phyloP scores from a whole-genome alignment of 2,888 invertebrate species.

The Eupithecia insigniata region DNA sequence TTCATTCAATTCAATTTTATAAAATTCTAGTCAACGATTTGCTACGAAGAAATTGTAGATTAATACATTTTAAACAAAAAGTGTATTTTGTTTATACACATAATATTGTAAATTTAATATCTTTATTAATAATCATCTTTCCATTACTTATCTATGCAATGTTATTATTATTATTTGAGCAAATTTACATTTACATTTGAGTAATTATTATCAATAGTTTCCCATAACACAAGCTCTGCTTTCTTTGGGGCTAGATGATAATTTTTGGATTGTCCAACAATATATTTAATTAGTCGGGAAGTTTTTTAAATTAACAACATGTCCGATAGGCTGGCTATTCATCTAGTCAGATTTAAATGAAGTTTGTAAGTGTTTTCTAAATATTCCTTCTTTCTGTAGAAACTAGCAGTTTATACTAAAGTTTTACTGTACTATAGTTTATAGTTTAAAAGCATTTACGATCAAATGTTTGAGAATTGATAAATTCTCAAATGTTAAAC shows the following conservation, averaged over 20 bases:
- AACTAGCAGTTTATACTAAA: background rate
- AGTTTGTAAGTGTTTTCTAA: too few relatives aligned
- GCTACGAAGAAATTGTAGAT: background rate
- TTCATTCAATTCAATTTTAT: background rate
- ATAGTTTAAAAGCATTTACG: background rate
- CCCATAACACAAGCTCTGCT: too few relatives aligned
- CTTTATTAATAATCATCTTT: too few relatives aligned
- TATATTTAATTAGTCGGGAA: background rate
- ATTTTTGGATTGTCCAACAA: too few relatives aligned
- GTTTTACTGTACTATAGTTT: background rate
- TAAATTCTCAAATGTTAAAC: slow-evolving; percentile 16
- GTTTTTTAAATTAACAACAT: background rate
- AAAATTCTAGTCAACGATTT: background rate
- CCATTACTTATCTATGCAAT: too few relatives aligned
- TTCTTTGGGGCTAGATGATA: too few relatives aligned
- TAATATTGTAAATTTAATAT: too few relatives aligned
- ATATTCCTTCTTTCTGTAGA: background rate
- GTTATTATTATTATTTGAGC: too few relatives aligned
- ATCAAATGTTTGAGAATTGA: background rate
- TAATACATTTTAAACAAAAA: background rate
- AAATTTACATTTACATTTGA: too few relatives aligned
- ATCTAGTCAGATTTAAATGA: background rate
- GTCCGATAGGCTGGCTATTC: too few relatives aligned
- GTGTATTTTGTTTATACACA: background rate
- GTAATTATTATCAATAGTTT: too few relatives aligned